Evolutionary conservation across 2,888 invertebrate genomes (phyloP).

Genomic region (Chorisops tibialis): DNA sequence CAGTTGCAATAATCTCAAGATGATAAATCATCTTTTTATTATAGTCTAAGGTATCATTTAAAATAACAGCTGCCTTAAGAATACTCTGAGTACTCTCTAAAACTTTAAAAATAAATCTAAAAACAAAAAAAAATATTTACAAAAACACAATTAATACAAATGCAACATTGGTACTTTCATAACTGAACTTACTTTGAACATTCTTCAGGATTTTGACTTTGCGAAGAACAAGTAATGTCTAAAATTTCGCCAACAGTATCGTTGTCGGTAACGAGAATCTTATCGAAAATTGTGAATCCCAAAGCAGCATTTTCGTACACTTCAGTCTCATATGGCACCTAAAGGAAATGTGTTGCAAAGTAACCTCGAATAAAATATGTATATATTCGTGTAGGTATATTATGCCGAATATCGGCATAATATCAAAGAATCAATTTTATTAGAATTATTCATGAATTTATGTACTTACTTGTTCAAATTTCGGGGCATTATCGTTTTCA

Average conservation of each 20-base stretch:
- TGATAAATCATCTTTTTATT: conserved; percentile 74
- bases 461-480: conserved; percentile 64
- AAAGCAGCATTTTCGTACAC: conserved; percentile 73
- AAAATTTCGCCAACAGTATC: conserved; percentile 79
- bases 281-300: conserved; percentile 68
- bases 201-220: conserved; percentile 51
- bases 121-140: too few relatives aligned
- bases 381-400: too few relatives aligned
- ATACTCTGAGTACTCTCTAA: conserved; percentile 56
- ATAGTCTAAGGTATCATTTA: conserved; percentile 71
- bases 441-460: conserved; percentile 19
- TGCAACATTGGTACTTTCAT: not conserved
- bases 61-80: conserved; percentile 69
- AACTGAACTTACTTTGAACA: conserved; percentile 48
- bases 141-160: not conserved
- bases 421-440: conserved; percentile 18
- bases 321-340: conserved; percentile 77
- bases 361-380: too few relatives aligned
- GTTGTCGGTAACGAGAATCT: conserved; percentile 72
- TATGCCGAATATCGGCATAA: not conserved
- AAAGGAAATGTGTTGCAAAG: conserved; percentile 40
- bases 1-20: conserved; percentile 71
- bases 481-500: conserved; percentile 84
- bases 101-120: conserved; percentile 46
- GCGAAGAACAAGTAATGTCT: conserved; percentile 64